These are phyloP conservation scores for Athene noctua DNA, from an alignment of 2,113 vertebrate species.

Conservation along the genomic window DNA sequence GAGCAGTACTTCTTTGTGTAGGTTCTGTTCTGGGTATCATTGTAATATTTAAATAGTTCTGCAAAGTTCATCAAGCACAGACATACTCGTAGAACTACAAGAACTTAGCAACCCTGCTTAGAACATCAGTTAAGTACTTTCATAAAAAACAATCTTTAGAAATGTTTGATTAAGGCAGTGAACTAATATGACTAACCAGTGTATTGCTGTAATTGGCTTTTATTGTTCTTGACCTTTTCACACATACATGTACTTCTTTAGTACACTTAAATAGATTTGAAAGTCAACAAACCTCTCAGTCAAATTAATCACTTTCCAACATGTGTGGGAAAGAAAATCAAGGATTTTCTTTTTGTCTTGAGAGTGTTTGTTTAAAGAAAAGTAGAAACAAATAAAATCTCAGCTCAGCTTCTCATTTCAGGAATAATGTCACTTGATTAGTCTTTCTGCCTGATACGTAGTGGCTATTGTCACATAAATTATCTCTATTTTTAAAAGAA, in stretches of 20 bases:
- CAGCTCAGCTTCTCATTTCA: neutral
- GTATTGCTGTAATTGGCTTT: neutral
- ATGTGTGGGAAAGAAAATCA: neutral
- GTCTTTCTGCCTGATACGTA: neutral
- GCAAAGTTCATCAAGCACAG: neutral
- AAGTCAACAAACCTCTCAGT: neutral
- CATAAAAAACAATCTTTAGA: neutral
- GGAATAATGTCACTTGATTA: neutral
- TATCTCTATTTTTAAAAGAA: neutral
- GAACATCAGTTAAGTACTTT: neutral
- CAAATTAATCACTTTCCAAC: neutral
- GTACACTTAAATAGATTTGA: neutral
- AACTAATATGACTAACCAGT: neutral
- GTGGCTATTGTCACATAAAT: neutral
- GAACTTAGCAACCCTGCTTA: neutral
- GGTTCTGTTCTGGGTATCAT: neutral
- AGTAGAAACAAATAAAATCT: neutral
- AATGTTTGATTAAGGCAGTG: neutral
- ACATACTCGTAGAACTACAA: neutral
- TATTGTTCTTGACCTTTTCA: neutral
- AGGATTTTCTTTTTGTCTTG: neutral
- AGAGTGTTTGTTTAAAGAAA: neutral
- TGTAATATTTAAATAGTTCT: neutral
- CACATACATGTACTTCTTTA: neutral
- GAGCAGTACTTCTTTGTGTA: neutral